Conservation (phyloP, 2,888 invertebrate genomes). For the Ephialtes manifestator region DNA sequence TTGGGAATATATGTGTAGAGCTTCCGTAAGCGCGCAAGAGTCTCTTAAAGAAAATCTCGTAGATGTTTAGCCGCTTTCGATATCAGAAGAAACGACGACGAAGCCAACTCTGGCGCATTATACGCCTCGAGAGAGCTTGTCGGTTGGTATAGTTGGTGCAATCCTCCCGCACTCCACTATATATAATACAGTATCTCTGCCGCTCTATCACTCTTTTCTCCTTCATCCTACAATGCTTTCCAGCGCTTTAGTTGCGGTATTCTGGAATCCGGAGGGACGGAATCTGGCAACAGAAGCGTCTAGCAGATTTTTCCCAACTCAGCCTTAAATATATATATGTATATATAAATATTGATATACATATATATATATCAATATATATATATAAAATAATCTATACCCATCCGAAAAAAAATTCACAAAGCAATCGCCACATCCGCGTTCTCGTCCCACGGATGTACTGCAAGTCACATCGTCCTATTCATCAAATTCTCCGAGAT, state of each 20-base stretch:
- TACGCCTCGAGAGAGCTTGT: constrained; percentile 42
- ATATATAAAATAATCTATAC: constrained; percentile 25
- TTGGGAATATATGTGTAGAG: no score
- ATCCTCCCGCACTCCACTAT: constrained; percentile 42
- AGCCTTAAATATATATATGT: constrained; percentile 16
- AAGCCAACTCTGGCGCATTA: constrained; percentile 48
- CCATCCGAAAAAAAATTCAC: constrained; percentile 43
- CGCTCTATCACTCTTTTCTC: constrained; percentile 43
- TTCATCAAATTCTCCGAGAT: constrained; percentile 51
- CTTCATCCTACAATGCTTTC: constrained; percentile 78
- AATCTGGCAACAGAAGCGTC: constrained; percentile 64
- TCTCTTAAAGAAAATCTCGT: constrained; percentile 45
- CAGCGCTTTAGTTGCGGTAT: constrained; percentile 82
- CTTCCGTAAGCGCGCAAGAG: constrained; percentile 9
- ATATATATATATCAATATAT: no score
- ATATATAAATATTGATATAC: constrained; percentile 32
- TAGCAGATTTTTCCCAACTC: constrained; percentile 56
- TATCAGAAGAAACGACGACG: constrained; percentile 57
- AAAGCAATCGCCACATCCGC: constrained; percentile 68
- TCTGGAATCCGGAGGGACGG: constrained; percentile 69
- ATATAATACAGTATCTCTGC: constrained; percentile 39
- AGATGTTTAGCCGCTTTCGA: constrained; percentile 61
- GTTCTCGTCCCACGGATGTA: constrained; percentile 49
- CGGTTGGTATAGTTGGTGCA: constrained; percentile 43
- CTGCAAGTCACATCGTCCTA: constrained; percentile 30